Conservation (phyloP, 2,797 vertebrate genomes). For the Pogonophryne albipinna region DNA sequence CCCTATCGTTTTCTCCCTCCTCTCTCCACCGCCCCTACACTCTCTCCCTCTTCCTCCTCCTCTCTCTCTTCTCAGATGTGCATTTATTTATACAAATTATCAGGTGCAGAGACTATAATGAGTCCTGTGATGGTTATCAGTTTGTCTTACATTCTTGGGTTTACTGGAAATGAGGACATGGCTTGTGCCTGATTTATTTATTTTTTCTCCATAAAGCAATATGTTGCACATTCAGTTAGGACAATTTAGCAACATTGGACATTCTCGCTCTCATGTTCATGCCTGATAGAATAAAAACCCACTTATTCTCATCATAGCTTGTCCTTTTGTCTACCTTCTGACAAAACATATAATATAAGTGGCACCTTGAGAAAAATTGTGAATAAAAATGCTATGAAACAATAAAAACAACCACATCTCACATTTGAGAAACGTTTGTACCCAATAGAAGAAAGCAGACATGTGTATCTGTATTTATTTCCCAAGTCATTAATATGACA, state of each 20-base stretch:
- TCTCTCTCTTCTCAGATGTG: constrained; percentile 55
- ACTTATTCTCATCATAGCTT: background rate
- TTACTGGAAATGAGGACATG: constrained; percentile 77
- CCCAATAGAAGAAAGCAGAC: background rate
- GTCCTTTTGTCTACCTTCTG: background rate
- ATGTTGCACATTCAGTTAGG: constrained; percentile 8
- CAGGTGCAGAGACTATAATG: constrained; percentile 70
- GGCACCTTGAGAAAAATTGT: background rate
- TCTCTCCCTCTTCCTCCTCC: constrained; percentile 4
- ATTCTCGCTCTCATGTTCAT: background rate
- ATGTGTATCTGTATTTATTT: background rate
- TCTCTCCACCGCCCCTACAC: constrained; percentile 3
- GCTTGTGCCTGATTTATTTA: constrained; percentile 2
- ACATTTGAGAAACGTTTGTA: background rate
- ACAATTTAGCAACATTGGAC: constrained; percentile 4
- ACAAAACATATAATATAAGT: background rate
- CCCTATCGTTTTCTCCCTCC: constrained; percentile 69
- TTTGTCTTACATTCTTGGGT: constrained; percentile 41
- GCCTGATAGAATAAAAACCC: background rate
- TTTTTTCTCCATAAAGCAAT: constrained; percentile 12
- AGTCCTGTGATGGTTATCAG: constrained; percentile 67
- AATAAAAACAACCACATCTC: background rate
- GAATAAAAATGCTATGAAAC: background rate
- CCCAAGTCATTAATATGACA: background rate
- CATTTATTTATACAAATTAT: constrained; percentile 66